These are phyloP conservation scores for Nesogale talazaci DNA, from an alignment of 2,113 vertebrate species.

Conservation along the genomic window DNA sequence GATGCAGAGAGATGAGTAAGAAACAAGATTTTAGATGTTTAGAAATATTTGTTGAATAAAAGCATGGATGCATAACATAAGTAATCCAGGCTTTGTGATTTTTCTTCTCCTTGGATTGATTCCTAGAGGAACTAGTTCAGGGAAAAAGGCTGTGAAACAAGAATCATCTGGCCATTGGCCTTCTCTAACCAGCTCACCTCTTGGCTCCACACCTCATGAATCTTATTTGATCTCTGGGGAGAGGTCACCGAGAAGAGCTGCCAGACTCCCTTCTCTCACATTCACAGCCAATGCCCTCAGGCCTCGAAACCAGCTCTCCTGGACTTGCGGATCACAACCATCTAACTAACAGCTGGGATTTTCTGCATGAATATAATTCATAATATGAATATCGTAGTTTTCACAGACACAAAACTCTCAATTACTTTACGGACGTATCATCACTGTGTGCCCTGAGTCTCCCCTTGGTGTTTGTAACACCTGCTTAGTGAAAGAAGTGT, in stretches of 20 bases:
- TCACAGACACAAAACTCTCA: neutral
- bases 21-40: neutral
- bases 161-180: neutral
- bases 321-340: too few species aligned
- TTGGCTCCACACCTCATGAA: neutral
- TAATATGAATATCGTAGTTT: neutral
- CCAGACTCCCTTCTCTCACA: neutral
- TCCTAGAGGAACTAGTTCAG: conserved; percentile 16
- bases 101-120: neutral
- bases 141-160: neutral
- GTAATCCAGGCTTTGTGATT: neutral
- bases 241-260: neutral
- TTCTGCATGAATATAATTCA: neutral
- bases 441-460: conserved; percentile 88
- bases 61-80: neutral
- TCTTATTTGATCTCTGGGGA: neutral
- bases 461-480: conserved; percentile 89
- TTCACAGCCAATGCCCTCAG: neutral
- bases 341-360: neutral
- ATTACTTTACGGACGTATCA: conserved; percentile 69
- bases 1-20: neutral
- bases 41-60: neutral
- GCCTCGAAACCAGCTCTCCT: too few species aligned
- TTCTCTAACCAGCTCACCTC: conserved; percentile 3
- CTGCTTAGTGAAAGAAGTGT: conserved; percentile 79